phyloP scores from a whole-genome alignment of 1,140 invertebrate genomes.

The Rhopalosiphum padi region DNA sequence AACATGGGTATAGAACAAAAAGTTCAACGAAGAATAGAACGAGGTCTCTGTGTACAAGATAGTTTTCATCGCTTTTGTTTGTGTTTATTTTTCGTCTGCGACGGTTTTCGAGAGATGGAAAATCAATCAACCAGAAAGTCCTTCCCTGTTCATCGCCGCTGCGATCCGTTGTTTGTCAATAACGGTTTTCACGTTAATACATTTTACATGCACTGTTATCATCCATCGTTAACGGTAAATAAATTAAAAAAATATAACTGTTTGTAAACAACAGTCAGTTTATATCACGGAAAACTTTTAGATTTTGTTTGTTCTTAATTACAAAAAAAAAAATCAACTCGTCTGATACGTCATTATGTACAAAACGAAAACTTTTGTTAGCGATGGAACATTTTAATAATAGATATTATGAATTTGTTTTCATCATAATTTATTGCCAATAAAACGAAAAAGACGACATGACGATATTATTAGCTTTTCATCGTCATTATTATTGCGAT shows the following conservation, averaged over 20 bases:
- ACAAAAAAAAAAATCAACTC: not conserved
- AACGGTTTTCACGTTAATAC: not conserved
- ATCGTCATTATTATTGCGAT: not conserved
- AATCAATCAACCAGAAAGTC: not conserved
- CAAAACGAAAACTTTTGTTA: not conserved
- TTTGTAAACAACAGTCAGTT: not conserved
- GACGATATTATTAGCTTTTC: not conserved
- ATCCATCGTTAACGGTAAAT: not conserved
- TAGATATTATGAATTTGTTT: not conserved
- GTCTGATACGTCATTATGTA: not conserved
- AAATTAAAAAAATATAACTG: not conserved
- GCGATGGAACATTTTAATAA: not conserved
- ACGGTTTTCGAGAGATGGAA: not conserved
- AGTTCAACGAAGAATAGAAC: not conserved
- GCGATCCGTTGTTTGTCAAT: not conserved
- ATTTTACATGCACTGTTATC: not conserved
- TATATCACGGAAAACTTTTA: not conserved
- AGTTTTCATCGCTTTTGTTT: not conserved
- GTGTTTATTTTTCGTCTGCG: constrained; percentile 19
- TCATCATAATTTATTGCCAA: not conserved
- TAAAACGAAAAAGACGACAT: not conserved
- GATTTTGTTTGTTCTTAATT: not conserved
- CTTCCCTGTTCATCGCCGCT: not conserved
- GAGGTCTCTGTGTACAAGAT: not conserved
- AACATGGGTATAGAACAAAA: not conserved